A percentile compares a stretch with the other conserved stretches of the same genome.
Evolutionary conservation across 2,797 vertebrate species (phyloP).

Genomic region (Melanotaenia parkinsoni): DNA sequence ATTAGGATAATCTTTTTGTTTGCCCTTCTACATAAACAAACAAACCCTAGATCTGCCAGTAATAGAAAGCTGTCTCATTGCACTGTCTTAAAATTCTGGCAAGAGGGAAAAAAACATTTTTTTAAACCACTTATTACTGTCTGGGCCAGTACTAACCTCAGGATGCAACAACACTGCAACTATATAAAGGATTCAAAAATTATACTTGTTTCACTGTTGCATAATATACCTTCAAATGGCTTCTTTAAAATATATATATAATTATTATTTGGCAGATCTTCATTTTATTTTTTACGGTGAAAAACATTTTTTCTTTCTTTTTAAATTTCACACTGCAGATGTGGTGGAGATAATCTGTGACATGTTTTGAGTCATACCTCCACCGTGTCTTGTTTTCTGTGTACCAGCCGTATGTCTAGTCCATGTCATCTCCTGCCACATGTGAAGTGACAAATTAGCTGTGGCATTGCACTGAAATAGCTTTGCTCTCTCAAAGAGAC

Average conservation of each 20-base stretch:
- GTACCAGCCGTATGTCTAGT: conserved; percentile 40
- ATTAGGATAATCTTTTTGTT: conserved; percentile 39
- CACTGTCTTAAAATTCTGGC: neutral
- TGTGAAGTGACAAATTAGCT: conserved; percentile 57
- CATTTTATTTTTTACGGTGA: neutral
- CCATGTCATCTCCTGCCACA: conserved; percentile 22
- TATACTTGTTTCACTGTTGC: conserved; percentile 9
- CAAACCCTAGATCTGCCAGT: conserved; percentile 12
- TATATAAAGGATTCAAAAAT: no score
- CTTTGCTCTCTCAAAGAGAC: conserved; percentile 42
- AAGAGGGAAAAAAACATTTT: neutral
- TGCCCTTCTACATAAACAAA: conserved; percentile 42
- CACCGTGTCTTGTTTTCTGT: conserved; percentile 43
- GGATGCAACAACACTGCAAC: no score
- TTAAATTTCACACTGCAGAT: neutral
- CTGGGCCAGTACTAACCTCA: neutral
- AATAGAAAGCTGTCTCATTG: neutral
- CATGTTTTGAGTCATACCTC: conserved; percentile 46
- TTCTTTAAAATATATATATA: neutral
- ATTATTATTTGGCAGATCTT: conserved; percentile 34
- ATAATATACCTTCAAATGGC: conserved; percentile 20
- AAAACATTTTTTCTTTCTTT: conserved; percentile 24
- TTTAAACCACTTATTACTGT: neutral
- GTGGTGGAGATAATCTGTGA: conserved; percentile 25
- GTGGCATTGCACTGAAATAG: conserved; percentile 60